Evolutionary conservation across 2,113 vertebrate genomes (phyloP).

Genomic region (Melanostigma gelatinosum): DNA sequence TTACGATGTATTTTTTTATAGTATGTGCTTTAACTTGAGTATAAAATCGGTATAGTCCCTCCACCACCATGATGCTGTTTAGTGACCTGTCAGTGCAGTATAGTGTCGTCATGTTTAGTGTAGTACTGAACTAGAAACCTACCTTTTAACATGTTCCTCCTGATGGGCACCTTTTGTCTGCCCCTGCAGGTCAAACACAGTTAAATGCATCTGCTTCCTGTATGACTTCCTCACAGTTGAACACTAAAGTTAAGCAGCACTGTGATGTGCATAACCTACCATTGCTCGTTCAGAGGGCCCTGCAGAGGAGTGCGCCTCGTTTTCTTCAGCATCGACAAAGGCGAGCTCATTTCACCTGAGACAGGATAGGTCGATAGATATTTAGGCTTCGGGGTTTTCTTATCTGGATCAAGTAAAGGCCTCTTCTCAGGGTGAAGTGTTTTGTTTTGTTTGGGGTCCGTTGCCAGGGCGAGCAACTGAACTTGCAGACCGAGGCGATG

Average conservation of each 20-base stretch:
- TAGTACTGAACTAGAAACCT: not conserved
- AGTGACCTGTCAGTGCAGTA: not conserved
- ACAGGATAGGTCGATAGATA: not conserved
- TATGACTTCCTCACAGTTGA: not conserved
- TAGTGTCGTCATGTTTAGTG: not conserved
- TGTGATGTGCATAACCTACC: slow-evolving; percentile 51
- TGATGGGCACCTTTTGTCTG: slow-evolving; percentile 45
- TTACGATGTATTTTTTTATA: not conserved
- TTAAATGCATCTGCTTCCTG: not conserved
- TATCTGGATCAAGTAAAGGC: not conserved
- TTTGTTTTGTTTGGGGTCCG: slow-evolving; percentile 66
- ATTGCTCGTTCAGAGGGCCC: not conserved
- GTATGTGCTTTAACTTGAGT: not conserved
- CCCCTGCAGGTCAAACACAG: slow-evolving; percentile 50
- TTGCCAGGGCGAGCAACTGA: slow-evolving; percentile 21
- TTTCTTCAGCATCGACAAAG: slow-evolving; percentile 80
- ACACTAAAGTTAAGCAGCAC: not conserved
- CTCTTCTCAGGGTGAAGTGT: not conserved
- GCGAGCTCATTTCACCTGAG: slow-evolving; percentile 77
- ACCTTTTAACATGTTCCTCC: slow-evolving; percentile 70
- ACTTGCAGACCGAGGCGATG: accelerated
- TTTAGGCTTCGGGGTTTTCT: not conserved
- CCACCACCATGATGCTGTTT: too few species aligned
- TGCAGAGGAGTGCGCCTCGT: slow-evolving; percentile 71
- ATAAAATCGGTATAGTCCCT: not conserved